Conservation (phyloP, 2,113 vertebrate genomes). For the Ammodramus savannarum region DNA sequence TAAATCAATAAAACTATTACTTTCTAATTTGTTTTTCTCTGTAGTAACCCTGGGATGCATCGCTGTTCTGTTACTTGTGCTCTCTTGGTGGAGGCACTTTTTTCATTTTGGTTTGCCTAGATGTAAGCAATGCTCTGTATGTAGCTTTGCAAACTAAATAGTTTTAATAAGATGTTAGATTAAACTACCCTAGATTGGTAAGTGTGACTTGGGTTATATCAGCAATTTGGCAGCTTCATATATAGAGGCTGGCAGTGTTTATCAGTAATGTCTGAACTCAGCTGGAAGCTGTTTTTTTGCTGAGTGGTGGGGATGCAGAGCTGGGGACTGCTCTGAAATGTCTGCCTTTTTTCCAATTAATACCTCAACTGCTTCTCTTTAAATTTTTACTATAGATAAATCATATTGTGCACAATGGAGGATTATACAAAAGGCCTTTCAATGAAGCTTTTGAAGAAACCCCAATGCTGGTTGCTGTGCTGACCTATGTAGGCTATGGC, state of each 20-base stretch:
- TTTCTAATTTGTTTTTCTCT: background rate
- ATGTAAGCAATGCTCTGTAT: background rate
- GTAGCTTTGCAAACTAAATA: background rate
- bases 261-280: background rate
- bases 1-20: background rate
- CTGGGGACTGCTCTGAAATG: background rate
- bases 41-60: background rate
- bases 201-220: background rate
- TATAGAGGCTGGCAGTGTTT: background rate
- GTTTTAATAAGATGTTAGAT: background rate
- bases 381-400: constrained; percentile 72
- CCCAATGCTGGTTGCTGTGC: constrained; percentile 91
- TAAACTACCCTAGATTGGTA: background rate
- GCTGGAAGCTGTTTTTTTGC: background rate
- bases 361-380: background rate
- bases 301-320: background rate
- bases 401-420: constrained; percentile 79
- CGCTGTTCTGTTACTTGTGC: background rate
- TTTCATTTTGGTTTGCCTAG: background rate
- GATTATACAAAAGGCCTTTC: constrained; percentile 88
- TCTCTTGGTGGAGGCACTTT: background rate
- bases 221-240: rapidly evolving
- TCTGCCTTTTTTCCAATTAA: background rate
- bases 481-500: constrained; percentile 95
- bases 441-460: constrained; percentile 93